Percentiles rank a stretch among this genome's conserved stretches.
phyloP scores from a whole-genome alignment of 2,113 vertebrate genomes.

The Riparia riparia region DNA sequence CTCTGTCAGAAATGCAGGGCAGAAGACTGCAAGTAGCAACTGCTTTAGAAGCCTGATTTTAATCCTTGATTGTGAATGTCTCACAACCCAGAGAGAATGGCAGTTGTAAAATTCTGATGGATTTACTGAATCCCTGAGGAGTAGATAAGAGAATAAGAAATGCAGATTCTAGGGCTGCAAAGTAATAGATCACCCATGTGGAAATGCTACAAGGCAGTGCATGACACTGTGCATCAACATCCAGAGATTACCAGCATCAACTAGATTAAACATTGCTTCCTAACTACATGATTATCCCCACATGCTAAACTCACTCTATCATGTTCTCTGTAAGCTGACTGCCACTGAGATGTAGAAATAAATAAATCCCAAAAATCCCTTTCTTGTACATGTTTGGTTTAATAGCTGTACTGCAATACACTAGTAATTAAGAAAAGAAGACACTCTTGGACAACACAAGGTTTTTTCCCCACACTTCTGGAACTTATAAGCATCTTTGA shows the following conservation, averaged over 20 bases:
- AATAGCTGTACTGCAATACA: background rate
- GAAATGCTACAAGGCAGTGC: constrained; percentile 25
- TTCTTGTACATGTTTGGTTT: background rate
- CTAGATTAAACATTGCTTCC: constrained; percentile 9
- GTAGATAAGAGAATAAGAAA: constrained; percentile 32
- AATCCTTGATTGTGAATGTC: background rate
- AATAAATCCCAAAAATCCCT: background rate
- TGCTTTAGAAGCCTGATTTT: background rate
- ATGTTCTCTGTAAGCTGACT: background rate
- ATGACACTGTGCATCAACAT: constrained; percentile 2
- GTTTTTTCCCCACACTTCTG: background rate
- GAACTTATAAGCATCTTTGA: background rate
- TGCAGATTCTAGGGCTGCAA: background rate
- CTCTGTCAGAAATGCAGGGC: background rate
- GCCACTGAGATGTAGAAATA: background rate
- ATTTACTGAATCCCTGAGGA: background rate
- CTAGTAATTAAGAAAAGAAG: background rate
- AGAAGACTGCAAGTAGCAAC: background rate
- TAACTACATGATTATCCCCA: background rate
- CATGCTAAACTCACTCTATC: background rate
- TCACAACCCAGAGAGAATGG: background rate
- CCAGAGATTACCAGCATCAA: constrained; percentile 32
- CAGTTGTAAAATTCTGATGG: constrained; percentile 21
- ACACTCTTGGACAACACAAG: background rate
- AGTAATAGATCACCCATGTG: constrained; percentile 31